Conservation (phyloP, 1,140 invertebrate genomes). For the Steinernema feltiae region DNA sequence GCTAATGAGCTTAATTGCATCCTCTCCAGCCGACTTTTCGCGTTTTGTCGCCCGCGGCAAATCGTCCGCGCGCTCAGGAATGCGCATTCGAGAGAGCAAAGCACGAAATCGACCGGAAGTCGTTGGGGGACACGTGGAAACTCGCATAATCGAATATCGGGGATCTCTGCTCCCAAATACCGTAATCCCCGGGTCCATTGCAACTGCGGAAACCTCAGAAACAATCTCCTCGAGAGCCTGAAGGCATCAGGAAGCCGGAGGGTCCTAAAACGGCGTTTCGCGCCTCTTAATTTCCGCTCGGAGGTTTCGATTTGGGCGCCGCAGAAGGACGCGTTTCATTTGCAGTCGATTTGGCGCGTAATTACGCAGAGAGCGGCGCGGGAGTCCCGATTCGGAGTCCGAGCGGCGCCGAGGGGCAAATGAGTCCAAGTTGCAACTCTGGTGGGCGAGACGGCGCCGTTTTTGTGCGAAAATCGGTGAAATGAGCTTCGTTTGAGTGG, state of each 20-base stretch:
- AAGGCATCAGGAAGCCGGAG: not conserved
- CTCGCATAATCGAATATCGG: not conserved
- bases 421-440: not conserved
- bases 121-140: not conserved
- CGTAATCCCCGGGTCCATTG: not conserved
- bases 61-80: not conserved
- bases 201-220: not conserved
- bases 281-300: not conserved
- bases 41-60: not conserved
- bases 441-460: not conserved
- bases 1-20: not conserved
- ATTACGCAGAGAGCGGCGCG: not conserved
- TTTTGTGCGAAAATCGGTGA: not conserved
- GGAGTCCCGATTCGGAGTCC: no score
- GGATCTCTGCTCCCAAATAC: not conserved
- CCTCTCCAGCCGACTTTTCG: not conserved
- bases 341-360: not conserved
- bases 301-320: not conserved
- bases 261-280: not conserved
- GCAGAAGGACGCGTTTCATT: not conserved
- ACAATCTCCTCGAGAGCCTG: not conserved
- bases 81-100: not conserved
- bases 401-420: not conserved
- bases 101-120: not conserved
- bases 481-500: not conserved